Evolutionary conservation across 2,113 vertebrate species (phyloP), one percentile per base, ranked within the genome.

Genomic region (Condylura cristata): DNA sequence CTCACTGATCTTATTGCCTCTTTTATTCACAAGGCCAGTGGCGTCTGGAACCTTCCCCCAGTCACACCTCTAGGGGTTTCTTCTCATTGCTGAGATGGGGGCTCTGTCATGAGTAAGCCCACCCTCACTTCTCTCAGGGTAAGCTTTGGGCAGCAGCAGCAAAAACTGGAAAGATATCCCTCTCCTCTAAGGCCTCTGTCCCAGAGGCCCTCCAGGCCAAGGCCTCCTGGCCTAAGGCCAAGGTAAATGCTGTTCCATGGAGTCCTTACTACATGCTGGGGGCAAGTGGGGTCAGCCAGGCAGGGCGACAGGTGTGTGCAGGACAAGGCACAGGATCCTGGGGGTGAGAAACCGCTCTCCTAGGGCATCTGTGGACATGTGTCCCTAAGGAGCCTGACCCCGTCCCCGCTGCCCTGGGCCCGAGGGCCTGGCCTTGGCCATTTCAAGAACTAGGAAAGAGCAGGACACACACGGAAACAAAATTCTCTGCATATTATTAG

Each of bases 381-480:
- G 32, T 46, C 34, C 2, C 28, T 0, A 28, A 48, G 63, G 20
- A 20, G 24, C 34, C 56, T 60, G 3, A 6, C 46, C 85, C 17
- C 46, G 22, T 5, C 24, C n/a, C 79, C 14, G 20, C 68, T 84
- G 58, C 53, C 37, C 70, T 94, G 39, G 34, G 39, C 89, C 51
- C 44, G 53, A 37, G 71, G 39, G 20, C 61, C 83, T 53, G 65
- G 30, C 66, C 56, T 8, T 34, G 68, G 86, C 11, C 56, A 26
- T 66, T 28, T 28, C 18, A 60, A 95, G 39, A 70, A 51, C 81
- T 34, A 89, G 96, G 83, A 93, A 84, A 93, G 78, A 92, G 53
- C 81, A 34, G 48, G 81, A 18, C 20, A 95, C 53, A 58, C 72
- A 17, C 89, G 34, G 80, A 85, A 86, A 91, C 18, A 58, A 85